These are phyloP conservation scores for Cyphomyrus discorhynchus DNA, from an alignment of 2,113 vertebrate genomes.

Conservation along the genomic window DNA sequence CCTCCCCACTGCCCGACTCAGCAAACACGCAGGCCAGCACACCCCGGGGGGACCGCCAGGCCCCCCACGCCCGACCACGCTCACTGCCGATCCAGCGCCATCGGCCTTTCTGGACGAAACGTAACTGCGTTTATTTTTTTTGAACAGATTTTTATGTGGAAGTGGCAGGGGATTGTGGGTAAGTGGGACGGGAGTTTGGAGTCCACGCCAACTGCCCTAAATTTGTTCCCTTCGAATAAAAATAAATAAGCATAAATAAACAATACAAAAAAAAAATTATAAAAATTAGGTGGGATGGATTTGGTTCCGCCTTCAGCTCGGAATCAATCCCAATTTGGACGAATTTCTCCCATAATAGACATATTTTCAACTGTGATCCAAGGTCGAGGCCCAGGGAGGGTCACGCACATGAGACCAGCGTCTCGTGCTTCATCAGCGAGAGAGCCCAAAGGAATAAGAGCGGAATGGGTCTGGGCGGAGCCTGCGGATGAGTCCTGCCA, in stretches of 20 bases:
- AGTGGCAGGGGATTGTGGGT: constrained; percentile 13
- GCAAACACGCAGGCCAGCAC: constrained; percentile 19
- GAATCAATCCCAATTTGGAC: constrained; percentile 13
- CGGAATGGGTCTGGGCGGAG: constrained; percentile 20
- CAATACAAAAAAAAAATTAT: constrained; percentile 4
- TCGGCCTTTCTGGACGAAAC: background rate
- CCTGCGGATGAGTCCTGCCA: constrained; percentile 29
- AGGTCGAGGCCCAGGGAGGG: background rate
- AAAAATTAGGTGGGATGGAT: constrained; percentile 7
- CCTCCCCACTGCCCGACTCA: constrained; percentile 26
- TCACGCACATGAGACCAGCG: background rate
- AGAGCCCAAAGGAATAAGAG: background rate
- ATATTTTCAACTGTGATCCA: background rate
- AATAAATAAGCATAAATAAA: constrained; percentile 12
- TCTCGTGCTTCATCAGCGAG: background rate
- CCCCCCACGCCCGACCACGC: background rate
- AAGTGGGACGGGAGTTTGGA: constrained; percentile 39
- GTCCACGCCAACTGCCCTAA: constrained; percentile 61
- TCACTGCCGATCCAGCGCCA: background rate
- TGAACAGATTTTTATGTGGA: constrained; percentile 26
- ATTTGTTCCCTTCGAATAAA: constrained; percentile 43
- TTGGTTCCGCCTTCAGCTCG: constrained; percentile 5
- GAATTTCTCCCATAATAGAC: background rate
- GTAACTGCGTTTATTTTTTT: background rate
- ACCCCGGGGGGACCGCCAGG: constrained; percentile 4